Base-by-base conservation (phyloP, 2,113 vertebrate species). In the Grus americana region DNA sequence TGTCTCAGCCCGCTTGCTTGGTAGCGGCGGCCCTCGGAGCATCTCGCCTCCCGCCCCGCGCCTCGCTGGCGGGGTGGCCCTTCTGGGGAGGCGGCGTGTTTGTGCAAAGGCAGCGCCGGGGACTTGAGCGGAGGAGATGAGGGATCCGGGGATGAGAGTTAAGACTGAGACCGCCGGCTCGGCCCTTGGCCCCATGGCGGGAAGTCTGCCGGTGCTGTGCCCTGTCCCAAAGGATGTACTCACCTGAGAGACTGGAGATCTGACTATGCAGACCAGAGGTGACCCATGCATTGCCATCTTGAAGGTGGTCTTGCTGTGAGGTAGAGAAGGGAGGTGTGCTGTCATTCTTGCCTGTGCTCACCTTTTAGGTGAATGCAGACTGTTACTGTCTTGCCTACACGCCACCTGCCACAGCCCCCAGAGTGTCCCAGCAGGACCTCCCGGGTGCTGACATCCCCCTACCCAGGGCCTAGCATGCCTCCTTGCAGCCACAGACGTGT, bases 381-480 rank as follows among this genome's bases (percentile, higher is more conserved):
- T 42, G 34, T 59, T 46, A 1, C 40, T 27, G 12, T 18, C 23
- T 22, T 15, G 20, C 52, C 38, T 6, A 0, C 24, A 6, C 2
- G 10, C 63, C 23, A 12, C 42, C 18, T n/a, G 40, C 32, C 24
- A 2, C 58, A 11, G 38, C 20, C 47, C 47, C 29, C 8, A 6
- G 9, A 6, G 42, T 2, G 6, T 30, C 46, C 55, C 42, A 9
- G 44, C 40, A 17, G 50, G 49, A 57, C 32, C 22, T 42, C 15
- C 29, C 9, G 0, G 40, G 55, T 27, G 73, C 65, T 44, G 76
- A 7, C 44, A 23, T 15, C 2, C 36, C 32, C 40, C 36, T 21
- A 42, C 46, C 47, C 3, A 5, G 27, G 6, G n/a, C 58, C n/a
- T 29, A 3, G 26, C 10, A 0, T 21, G 29, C 29, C 63, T 13